These are phyloP conservation scores for Amphipyra tragopoginis DNA, from an alignment of 2,888 invertebrate species.

Conservation along the genomic window DNA sequence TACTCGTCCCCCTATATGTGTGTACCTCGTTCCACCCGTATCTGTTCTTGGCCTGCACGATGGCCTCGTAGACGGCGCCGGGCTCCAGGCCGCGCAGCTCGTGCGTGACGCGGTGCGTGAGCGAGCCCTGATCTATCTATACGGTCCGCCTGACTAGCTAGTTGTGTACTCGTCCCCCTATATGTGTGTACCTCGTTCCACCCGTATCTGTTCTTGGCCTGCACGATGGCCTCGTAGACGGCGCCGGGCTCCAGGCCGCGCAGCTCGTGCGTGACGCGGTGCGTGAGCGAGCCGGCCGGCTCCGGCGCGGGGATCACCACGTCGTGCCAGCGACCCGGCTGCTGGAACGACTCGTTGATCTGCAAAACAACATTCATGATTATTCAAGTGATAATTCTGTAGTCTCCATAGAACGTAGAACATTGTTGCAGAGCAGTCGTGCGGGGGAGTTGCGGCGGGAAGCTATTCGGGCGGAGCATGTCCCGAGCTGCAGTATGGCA, in stretches of 20 bases:
- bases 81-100: constrained; percentile 91
- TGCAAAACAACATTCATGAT: constrained; percentile 74
- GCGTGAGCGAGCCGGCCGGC: constrained; percentile 79
- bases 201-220: constrained; percentile 93
- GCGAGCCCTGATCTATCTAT: no score
- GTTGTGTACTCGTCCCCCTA: no score
- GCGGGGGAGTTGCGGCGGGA: no score
- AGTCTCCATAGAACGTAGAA: no score
- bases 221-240: constrained; percentile 93
- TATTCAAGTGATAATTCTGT: no score
- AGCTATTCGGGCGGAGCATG: no score
- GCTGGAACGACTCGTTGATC: constrained; percentile 93
- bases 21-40: constrained; percentile 93
- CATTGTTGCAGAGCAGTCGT: no score
- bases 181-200: constrained; percentile 91
- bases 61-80: constrained; percentile 93
- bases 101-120: constrained; percentile 90
- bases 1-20: no score
- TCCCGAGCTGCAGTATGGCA: no score
- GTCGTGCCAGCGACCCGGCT: constrained; percentile 93
- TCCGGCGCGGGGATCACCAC: constrained; percentile 87
- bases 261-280: constrained; percentile 91
- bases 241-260: constrained; percentile 91
- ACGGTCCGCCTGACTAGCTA: no score
- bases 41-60: constrained; percentile 93